Evolutionary conservation across 2,113 vertebrate species (phyloP), one percentile per base, ranked within the genome.

Genomic region (Electrona antarctica): DNA sequence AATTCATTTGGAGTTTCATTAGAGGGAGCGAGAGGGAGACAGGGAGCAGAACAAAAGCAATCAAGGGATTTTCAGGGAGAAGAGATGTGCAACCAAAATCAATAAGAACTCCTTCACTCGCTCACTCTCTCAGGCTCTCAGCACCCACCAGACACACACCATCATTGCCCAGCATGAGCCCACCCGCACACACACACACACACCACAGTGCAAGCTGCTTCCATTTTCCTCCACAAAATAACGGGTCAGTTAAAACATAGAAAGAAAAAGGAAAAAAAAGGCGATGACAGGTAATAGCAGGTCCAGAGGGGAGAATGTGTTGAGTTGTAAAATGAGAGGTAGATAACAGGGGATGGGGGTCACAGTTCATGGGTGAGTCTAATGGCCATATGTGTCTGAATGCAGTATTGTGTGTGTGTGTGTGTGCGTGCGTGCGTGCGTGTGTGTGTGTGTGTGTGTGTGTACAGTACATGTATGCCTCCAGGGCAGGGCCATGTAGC

Each of bases 1-100:
- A 89, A 89, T 91, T 93, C 88, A 90, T 93, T 92, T 68, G 88
- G 89, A 93, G 88, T 92, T 92, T 91, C 88, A 91, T 91, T 89
- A 91, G 86, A 90, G 81, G 80, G 85, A 82, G 81, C 70, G 77
- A 88, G 81, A 78, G 82, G 68, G 83, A 90, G 81, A 87, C 87
- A 65, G 77, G 70, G 71, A 92, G 91, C 90, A 88, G 90, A 95
- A 94, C 94, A 94, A 95, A 94, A 93, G 92, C 93, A 95, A 95
- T 95, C 93, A 93, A 74, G 85, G 88, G 85, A 88, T 90, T 89
- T 91, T 90, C 77, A 75, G 73, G 33, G 33, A 77, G 71, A 83
- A 78, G 79, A 82, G 73, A 69, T 79, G 74, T 84, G 87, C 82
- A 83, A 80, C 83, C 87, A 90, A 93, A 92, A 93, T 93, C 93